Percentiles rank a stretch among this genome's conserved stretches.
phyloP scores from a whole-genome alignment of 2,888 invertebrate species.

The Drosophila neonasuta region DNA sequence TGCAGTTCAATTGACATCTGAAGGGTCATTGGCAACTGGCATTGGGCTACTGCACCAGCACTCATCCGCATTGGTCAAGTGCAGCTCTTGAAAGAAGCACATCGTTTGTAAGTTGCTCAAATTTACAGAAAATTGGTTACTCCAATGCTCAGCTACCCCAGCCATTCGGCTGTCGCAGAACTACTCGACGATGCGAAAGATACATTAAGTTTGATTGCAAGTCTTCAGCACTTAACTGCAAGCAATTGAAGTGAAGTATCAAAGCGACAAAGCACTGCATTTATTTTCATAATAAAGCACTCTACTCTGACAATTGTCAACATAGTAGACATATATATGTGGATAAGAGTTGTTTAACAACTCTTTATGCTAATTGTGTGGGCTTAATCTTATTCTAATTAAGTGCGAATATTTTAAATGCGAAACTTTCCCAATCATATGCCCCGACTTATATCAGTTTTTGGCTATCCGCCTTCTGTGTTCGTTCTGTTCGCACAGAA shows the following conservation, averaged over 20 bases:
- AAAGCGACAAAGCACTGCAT: constrained; percentile 1
- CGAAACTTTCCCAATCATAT: constrained; percentile 6
- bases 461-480: not conserved
- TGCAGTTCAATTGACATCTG: constrained; percentile 55
- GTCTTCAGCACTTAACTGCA: not conserved
- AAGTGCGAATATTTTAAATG: constrained; percentile 6
- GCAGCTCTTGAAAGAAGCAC: constrained; percentile 17
- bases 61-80: constrained; percentile 19
- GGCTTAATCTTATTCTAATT: not conserved
- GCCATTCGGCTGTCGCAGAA: not conserved
- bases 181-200: not conserved
- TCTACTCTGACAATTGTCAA: not conserved
- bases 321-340: not conserved
- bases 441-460: constrained; percentile 18
- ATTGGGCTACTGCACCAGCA: constrained; percentile 32
- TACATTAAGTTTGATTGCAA: not conserved
- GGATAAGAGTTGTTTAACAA: not conserved
- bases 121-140: constrained; percentile 23
- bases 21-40: constrained; percentile 27
- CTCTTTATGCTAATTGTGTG: not conserved
- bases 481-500: not conserved
- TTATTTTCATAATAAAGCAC: not conserved
- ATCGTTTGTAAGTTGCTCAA: constrained; percentile 18
- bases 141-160: constrained; percentile 11
- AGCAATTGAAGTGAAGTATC: not conserved